Base-by-base conservation (phyloP, 2,113 vertebrate genomes). In the Centropristis striata region DNA sequence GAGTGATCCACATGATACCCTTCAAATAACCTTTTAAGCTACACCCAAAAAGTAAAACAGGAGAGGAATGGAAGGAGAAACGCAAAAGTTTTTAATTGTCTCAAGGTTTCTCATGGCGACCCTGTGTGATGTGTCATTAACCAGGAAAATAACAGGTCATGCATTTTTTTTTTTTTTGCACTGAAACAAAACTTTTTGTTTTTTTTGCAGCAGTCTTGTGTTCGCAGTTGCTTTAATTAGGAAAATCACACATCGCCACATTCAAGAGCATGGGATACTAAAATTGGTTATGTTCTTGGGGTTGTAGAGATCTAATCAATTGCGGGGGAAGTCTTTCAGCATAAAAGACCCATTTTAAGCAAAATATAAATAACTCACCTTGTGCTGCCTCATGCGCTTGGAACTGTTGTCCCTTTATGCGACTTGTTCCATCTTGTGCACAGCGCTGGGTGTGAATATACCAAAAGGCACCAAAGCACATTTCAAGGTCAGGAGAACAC, bases 401-500 rank as follows among this genome's bases (percentile, higher is more conserved):
- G 61, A 47, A 47, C 25, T 61, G 25, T 18, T 9, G 11, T 69
- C 25, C 9, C 28, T 64, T 57, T 54, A 9, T 28, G 16, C 1
- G 36, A 13, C 4, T 7, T 60, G 15, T 12, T 64, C 50, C 50
- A 57, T 44, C 21, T 6, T 20, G 37, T 0, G 2, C 18, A 36
- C 12, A 39, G 25, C 8, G 25, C 23, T 57, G 8, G 1, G 58
- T 2, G 4, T 54, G 21, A 49, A 46, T n/a, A 47, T 47, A 47
- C 61, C 61, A 47, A 65, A 47, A 32, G 32, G 42, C 47, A 36
- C 2, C 21, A 36, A 64, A 44, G 39, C 32, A n/a, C 5, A 50
- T 58, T 47, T 71, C 37, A 67, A 77, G 66, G 70, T 82, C 36
- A 78, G 47, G 12, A 47, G 60, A 73, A 69, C 16, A 23, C 47